phyloP scores from a whole-genome alignment of 1,140 invertebrate genomes.

The Atta texana region DNA sequence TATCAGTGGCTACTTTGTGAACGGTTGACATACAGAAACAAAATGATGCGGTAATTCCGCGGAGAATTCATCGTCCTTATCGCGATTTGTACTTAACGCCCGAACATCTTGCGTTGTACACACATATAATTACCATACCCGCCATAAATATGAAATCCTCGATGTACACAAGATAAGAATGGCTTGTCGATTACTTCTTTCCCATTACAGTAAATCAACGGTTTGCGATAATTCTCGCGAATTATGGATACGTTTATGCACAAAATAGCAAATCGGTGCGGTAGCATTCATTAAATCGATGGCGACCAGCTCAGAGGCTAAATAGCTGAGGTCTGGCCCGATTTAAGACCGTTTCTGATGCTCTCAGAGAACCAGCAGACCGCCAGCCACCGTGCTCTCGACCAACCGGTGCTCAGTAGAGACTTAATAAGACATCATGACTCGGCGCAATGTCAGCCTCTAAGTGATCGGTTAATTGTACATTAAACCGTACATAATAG shows the following conservation, averaged over 20 bases:
- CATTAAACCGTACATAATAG: constrained; percentile 86
- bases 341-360: constrained; percentile 56
- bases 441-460: constrained; percentile 84
- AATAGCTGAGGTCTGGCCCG: constrained; percentile 40
- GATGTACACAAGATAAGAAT: background rate
- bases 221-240: constrained; percentile 42
- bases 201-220: constrained; percentile 44
- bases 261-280: constrained; percentile 56
- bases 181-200: constrained; percentile 14
- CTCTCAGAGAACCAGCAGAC: background rate
- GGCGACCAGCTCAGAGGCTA: constrained; percentile 3
- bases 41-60: constrained; percentile 13
- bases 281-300: constrained; percentile 51
- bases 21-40: constrained; percentile 18
- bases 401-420: constrained; percentile 65
- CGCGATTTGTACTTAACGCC: constrained; percentile 59
- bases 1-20: constrained; percentile 56
- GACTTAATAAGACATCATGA: constrained; percentile 86
- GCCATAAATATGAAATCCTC: constrained; percentile 37
- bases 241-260: constrained; percentile 47
- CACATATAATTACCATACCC: constrained; percentile 58
- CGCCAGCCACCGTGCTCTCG: constrained; percentile 69
- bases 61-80: constrained; percentile 57
- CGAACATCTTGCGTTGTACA: constrained; percentile 30
- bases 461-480: constrained; percentile 86